Conservation (phyloP, 2,797 vertebrate genomes). For the Gymnopithys bicolor region DNA sequence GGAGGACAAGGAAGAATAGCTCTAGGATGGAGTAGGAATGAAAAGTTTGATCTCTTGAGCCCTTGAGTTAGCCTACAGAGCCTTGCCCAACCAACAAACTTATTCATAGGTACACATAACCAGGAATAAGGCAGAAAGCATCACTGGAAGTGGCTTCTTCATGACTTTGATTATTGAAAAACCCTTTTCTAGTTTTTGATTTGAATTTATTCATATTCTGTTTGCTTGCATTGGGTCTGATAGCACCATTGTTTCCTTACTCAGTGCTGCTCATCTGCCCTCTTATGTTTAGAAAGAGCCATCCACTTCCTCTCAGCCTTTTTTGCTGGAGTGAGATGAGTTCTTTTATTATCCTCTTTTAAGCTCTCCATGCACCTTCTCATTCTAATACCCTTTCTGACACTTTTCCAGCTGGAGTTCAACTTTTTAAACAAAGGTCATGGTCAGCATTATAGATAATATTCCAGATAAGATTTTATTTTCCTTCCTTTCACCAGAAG, state of each 20-base stretch:
- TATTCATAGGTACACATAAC: neutral
- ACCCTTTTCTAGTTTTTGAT: neutral
- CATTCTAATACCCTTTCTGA: neutral
- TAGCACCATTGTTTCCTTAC: neutral
- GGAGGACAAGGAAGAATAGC: neutral
- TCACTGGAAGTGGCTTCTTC: neutral
- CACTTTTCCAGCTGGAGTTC: neutral
- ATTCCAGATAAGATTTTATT: neutral
- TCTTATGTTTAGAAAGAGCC: neutral
- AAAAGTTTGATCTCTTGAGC: neutral
- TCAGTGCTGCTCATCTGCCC: neutral
- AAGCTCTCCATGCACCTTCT: neutral
- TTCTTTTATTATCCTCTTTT: neutral
- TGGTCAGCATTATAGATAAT: neutral
- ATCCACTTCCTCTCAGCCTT: neutral
- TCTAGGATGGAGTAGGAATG: neutral
- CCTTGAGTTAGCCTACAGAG: neutral
- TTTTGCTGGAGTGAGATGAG: neutral
- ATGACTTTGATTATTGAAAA: neutral
- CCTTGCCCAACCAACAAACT: neutral
- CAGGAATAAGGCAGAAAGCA: neutral
- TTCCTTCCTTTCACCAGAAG: neutral
- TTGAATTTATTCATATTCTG: neutral
- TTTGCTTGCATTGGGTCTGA: neutral
- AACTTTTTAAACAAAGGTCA: slow-evolving; percentile 21